A percentile compares a stretch with the other conserved stretches of the same genome.
phyloP scores from a whole-genome alignment of 2,888 invertebrate species.

The Venusia cambrica region DNA sequence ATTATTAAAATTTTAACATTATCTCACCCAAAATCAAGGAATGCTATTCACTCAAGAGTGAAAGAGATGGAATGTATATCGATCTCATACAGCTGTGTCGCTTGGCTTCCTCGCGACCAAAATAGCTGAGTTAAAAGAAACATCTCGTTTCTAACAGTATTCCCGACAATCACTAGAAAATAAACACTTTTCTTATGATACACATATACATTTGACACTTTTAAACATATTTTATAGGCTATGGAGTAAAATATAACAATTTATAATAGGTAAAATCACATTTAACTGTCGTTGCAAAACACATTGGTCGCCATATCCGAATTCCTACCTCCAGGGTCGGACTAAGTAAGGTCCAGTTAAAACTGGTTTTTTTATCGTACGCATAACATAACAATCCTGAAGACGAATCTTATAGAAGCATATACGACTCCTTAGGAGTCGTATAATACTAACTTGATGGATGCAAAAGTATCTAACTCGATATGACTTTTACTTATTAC shows the following conservation, averaged over 20 bases:
- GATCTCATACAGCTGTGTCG: constrained; percentile 46
- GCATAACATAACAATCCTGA: too few species aligned
- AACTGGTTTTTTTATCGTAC: too few species aligned
- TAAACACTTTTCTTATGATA: constrained; percentile 31
- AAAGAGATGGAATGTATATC: constrained; percentile 53
- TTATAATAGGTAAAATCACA: constrained; percentile 57
- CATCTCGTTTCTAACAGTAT: constrained; percentile 50
- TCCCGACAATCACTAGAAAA: constrained; percentile 31
- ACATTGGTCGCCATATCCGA: constrained; percentile 74
- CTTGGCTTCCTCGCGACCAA: constrained; percentile 44
- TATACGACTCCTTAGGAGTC: too few species aligned
- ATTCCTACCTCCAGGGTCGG: constrained; percentile 61
- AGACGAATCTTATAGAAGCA: too few species aligned
- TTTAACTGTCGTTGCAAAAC: constrained; percentile 59
- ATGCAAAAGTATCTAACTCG: too few species aligned
- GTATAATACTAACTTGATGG: too few species aligned
- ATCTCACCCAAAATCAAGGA: constrained; percentile 33
- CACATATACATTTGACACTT: constrained; percentile 22
- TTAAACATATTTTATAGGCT: constrained; percentile 17
- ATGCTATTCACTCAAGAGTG: constrained; percentile 51
- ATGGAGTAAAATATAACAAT: constrained; percentile 32
- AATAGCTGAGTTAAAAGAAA: constrained; percentile 57
- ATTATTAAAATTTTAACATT: constrained; percentile 20
- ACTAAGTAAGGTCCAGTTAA: too few species aligned
- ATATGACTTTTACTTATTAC: too few species aligned